Evolutionary conservation across 2,797 vertebrate species (phyloP).

Genomic region (Mastacembelus armatus): DNA sequence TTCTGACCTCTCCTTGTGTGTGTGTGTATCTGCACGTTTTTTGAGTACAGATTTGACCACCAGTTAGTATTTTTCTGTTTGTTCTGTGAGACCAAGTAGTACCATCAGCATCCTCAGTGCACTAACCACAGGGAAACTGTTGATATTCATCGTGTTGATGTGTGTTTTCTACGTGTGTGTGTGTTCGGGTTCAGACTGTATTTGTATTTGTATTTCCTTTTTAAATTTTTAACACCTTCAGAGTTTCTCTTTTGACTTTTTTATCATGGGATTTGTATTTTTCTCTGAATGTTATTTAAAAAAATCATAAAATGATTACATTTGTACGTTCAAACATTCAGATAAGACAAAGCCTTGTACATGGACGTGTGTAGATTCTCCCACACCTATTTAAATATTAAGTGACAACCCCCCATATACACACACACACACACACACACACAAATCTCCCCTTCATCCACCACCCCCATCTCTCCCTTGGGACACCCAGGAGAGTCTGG

Average conservation of each 20-base stretch:
- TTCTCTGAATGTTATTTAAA: background rate
- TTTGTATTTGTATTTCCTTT: too few relatives aligned
- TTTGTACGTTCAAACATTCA: background rate
- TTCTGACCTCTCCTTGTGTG: too few relatives aligned
- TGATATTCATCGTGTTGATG: too few relatives aligned
- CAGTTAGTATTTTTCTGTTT: background rate
- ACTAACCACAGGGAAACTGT: conserved; percentile 15
- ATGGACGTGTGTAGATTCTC: background rate
- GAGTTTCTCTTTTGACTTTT: background rate
- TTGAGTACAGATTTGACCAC: background rate
- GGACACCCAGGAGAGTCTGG: conserved; percentile 64
- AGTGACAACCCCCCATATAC: conserved; percentile 30
- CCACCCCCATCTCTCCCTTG: conserved; percentile 51
- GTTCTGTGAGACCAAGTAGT: conserved; percentile 3
- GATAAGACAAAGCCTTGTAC: background rate
- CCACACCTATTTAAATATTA: conserved; percentile 14
- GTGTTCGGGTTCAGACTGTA: too few relatives aligned
- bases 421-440: conserved; percentile 32
- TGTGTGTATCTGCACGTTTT: too few relatives aligned
- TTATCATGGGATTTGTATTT: background rate
- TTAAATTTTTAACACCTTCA: background rate
- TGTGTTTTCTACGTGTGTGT: too few relatives aligned
- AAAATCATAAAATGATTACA: background rate
- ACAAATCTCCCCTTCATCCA: conserved; percentile 37
- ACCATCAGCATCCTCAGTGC: conserved; percentile 9